Base-by-base conservation (phyloP, 2,888 invertebrate species). In the Andrena camellia region DNA sequence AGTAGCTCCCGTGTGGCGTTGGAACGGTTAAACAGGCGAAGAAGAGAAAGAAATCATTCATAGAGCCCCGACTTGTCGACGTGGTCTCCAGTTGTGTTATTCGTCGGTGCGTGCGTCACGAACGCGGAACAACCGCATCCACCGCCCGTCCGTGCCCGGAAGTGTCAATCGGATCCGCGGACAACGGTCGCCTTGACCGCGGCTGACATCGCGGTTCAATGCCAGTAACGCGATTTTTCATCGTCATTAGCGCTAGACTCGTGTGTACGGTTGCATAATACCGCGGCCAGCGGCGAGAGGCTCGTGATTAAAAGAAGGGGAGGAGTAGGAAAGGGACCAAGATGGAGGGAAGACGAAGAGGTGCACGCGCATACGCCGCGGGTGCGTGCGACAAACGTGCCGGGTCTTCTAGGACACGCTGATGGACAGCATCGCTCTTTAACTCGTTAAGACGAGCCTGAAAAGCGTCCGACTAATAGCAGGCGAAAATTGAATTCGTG, bases 131-230 rank as follows among this genome's bases (percentile, higher is more conserved):
- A 70, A 81, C 42, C 59, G 7, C 62, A 68, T 71, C 67, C 75
- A 62, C 64, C 67, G 59, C 31, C 31, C 57, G 48, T 35, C 31
- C 67, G 8, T 35, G 31, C 29, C 73, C 84, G 83, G 84, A 83
- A 83, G 78, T 83, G 84, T 78, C 83, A 75, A 83, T 78, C 84
- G 62, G 33, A 78, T 71, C 71, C 57, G 57, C 52, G 33, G 64
- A 81, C 83, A 78, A 78, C 52, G 76, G 35, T 87, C 75, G 76
- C 91, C 90, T 91, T 91, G 92, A 91, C 91, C 90, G 74, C 85
- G 64, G 76, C 70, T 83, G 78, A 79, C 86, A 86, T 79, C 79
- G 76, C 81, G 79, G 88, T 90, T 90, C 90, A 90, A 90, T 90
- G 89, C 84, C 88, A 83, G 68, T 64, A 67, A 52, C 73, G 52